These are phyloP conservation scores for Nanger granti DNA, from an alignment of 2,113 vertebrate genomes.

Conservation along the genomic window DNA sequence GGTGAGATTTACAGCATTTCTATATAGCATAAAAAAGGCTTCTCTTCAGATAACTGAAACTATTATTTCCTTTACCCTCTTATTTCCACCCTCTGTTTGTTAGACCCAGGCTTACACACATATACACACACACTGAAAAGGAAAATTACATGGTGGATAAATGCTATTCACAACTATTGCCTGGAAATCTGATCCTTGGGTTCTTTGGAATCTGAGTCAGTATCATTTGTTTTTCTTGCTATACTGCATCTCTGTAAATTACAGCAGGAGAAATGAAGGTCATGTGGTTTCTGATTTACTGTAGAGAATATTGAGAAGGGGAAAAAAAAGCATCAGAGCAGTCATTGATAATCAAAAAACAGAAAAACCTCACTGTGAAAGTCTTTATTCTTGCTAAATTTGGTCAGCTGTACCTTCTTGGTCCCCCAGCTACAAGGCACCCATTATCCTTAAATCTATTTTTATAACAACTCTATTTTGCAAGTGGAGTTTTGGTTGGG, in stretches of 20 bases:
- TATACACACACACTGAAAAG: neutral
- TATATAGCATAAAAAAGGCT: conserved; percentile 9
- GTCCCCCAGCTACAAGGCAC: neutral
- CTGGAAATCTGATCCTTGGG: conserved; percentile 55
- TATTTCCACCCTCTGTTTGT: neutral
- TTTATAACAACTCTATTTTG: neutral
- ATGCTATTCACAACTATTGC: conserved; percentile 50
- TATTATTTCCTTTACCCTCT: conserved; percentile 10
- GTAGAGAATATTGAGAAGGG: conserved; percentile 31
- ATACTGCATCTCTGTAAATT: conserved; percentile 27
- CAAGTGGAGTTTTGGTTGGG: neutral
- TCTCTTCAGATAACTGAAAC: conserved; percentile 50
- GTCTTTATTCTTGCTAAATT: neutral
- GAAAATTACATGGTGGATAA: conserved; percentile 58
- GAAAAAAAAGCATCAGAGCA: neutral
- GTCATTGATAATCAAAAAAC: conserved; percentile 24
- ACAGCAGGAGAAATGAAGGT: conserved; percentile 2
- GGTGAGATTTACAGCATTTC: conserved; percentile 53
- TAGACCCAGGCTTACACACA: neutral
- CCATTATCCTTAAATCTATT: neutral
- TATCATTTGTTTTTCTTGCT: conserved; percentile 47
- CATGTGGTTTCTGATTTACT: conserved; percentile 35
- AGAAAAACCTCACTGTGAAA: conserved; percentile 7
- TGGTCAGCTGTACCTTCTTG: neutral
- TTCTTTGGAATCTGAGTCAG: conserved; percentile 13